Base-by-base conservation (phyloP, 64 coral and sea anemone species). In the Actinia equina region DNA sequence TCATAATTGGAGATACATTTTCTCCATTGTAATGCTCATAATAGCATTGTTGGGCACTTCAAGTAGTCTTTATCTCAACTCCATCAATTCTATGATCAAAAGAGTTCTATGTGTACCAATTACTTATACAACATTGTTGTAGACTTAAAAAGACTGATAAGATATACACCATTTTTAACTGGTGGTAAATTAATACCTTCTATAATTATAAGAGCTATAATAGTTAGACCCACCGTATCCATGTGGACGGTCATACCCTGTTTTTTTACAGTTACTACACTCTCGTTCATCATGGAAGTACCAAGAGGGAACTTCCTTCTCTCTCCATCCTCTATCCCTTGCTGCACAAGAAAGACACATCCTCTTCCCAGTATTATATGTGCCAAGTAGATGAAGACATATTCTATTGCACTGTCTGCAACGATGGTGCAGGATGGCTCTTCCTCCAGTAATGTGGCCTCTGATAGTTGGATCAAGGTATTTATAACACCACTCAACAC, bases 331-430 rank as follows among this genome's bases (percentile, higher is more conserved):
- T 5, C 22, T 44, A 11, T 81, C 78, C 44, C 49, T 52, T 9
- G 78, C 78, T 6, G 43, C 78, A 13, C 78, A 81, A 44, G 15
- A 15, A 16, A 81, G 49, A 46, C 78, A 81, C 49, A 30, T 81
- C 17, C 78, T 49, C 17, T 81, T 37, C 1, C 78, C 43, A 2
- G 78, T 46, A 19, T 44, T 44, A 81, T 81, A 81, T 17, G 19
- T 81, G 3, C 78, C 78, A 49, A 81, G 43, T 2, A 81, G 78
- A 81, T 81, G 78, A 81, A 81, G 78, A 81, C 78, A 81, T 52
- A 52, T 49, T 19, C 78, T 23, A 6, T 52, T 81, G 27, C 78
- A 81, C 43, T 49, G 43, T 81, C 78, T 0, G 49, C 78, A 81
- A 14, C 15, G 16, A 25, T 81, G 78, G 69, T 81, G 78, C 5